These are phyloP conservation scores for Fregata magnificens DNA, from an alignment of 2,113 vertebrate species.

Conservation along the genomic window DNA sequence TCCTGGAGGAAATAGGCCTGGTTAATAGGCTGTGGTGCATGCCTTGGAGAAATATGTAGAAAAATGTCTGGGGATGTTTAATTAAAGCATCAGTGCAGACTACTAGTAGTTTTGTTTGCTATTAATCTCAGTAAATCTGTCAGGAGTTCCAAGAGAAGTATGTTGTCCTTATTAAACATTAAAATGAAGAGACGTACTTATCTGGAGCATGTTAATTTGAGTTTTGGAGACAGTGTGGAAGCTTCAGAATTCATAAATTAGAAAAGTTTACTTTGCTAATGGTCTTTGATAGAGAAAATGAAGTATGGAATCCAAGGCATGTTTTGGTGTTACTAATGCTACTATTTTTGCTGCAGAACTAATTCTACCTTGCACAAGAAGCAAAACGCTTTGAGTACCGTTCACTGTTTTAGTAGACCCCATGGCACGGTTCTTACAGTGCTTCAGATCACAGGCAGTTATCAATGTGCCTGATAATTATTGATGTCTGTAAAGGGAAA, in stretches of 20 bases:
- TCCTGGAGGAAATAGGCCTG: background rate
- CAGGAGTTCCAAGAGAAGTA: conserved; percentile 36
- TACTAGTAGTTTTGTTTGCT: conserved; percentile 41
- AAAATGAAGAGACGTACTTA: conserved; percentile 54
- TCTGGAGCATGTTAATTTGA: conserved; percentile 47
- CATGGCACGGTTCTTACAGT: background rate
- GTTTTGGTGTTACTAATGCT: background rate
- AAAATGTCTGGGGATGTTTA: conserved; percentile 55
- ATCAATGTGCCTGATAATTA: background rate
- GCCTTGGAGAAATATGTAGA: conserved; percentile 48
- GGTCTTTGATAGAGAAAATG: background rate
- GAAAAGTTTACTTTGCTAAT: conserved; percentile 4
- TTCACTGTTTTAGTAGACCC: background rate
- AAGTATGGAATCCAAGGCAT: background rate
- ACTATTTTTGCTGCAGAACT: background rate
- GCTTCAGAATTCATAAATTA: conserved; percentile 24
- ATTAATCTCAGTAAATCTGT: conserved; percentile 58
- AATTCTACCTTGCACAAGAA: background rate
- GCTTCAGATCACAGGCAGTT: background rate
- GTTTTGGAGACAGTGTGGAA: background rate
- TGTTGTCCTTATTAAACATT: conserved; percentile 61
- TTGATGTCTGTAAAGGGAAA: background rate
- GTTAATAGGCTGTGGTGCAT: conserved; percentile 27
- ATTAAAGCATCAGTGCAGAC: conserved; percentile 52
- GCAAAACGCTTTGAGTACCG: background rate